Evolutionary conservation across 2,888 invertebrate genomes (phyloP).

Genomic region (Scrobipalpa atriplicella): DNA sequence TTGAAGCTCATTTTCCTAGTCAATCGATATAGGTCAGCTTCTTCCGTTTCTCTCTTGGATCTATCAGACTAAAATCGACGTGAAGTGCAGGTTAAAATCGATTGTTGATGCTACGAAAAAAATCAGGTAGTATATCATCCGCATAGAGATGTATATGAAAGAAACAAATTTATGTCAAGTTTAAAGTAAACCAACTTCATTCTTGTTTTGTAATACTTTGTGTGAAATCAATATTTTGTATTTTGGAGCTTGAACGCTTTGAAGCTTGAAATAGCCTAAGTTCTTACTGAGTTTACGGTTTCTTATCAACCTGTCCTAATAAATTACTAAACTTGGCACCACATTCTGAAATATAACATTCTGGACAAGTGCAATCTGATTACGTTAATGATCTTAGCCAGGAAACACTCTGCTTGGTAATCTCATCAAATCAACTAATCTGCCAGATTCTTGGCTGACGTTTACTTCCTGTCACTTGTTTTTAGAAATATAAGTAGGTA

Average conservation of each 20-base stretch:
- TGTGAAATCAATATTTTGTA: too few relatives aligned
- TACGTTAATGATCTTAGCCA: not conserved
- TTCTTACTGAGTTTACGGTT: too few relatives aligned
- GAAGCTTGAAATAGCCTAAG: too few relatives aligned
- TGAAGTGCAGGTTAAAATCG: too few relatives aligned
- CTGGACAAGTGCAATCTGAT: not conserved
- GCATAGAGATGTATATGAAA: too few relatives aligned
- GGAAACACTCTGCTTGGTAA: not conserved
- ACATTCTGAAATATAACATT: not conserved
- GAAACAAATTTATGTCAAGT: too few relatives aligned
- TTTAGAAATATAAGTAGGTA: too few relatives aligned
- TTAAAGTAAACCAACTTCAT: too few relatives aligned
- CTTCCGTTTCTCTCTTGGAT: not conserved
- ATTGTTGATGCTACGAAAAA: not conserved
- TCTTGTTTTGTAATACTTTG: too few relatives aligned
- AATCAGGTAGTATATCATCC: not conserved
- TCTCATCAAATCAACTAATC: not conserved
- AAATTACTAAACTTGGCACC: not conserved
- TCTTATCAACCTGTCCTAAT: not conserved
- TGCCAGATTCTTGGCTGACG: not conserved
- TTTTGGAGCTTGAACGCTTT: too few relatives aligned
- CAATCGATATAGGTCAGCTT: not conserved
- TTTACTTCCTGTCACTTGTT: conserved; percentile 11
- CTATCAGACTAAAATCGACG: not conserved
- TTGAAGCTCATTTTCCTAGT: not conserved